Percentiles rank a stretch among this genome's conserved stretches.
phyloP scores from a whole-genome alignment of 53 echinoderm and acorn worm species.

The Patiria pectinifera region DNA sequence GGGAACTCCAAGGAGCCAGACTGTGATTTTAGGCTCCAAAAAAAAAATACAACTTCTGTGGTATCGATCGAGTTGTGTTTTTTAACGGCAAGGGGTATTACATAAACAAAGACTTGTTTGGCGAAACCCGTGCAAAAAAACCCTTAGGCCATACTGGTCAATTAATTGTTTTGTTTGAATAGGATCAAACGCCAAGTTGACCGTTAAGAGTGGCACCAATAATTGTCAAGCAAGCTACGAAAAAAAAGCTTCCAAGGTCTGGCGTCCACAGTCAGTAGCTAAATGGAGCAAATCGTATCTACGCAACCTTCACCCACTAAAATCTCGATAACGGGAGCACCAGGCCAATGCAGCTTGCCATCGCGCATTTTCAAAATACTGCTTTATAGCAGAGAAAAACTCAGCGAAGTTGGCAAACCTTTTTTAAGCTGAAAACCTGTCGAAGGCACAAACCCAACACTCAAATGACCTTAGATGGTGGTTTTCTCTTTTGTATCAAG shows the following conservation, averaged over 20 bases:
- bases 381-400: too few species aligned
- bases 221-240: not conserved
- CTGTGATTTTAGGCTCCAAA: constrained; percentile 3
- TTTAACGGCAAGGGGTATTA: not conserved
- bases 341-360: too few species aligned
- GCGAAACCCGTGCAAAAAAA: not conserved
- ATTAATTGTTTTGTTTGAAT: constrained; percentile 1
- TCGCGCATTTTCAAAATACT: too few species aligned
- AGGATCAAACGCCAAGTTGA: constrained; percentile 22
- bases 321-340: too few species aligned
- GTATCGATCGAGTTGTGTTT: constrained; percentile 29
- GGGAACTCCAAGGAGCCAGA: not conserved
- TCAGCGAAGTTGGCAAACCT: too few species aligned
- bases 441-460: too few species aligned
- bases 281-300: not conserved
- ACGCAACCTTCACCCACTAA: too few species aligned
- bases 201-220: not conserved
- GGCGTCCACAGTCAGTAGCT: not conserved
- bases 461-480: too few species aligned
- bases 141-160: not conserved
- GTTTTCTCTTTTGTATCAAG: too few species aligned
- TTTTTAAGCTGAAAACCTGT: too few species aligned
- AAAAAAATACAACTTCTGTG: not conserved
- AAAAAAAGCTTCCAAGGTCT: not conserved
- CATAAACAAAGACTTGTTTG: not conserved